Evolutionary conservation across 1,140 invertebrate genomes (phyloP).

Genomic region (Lethrus apterus): DNA sequence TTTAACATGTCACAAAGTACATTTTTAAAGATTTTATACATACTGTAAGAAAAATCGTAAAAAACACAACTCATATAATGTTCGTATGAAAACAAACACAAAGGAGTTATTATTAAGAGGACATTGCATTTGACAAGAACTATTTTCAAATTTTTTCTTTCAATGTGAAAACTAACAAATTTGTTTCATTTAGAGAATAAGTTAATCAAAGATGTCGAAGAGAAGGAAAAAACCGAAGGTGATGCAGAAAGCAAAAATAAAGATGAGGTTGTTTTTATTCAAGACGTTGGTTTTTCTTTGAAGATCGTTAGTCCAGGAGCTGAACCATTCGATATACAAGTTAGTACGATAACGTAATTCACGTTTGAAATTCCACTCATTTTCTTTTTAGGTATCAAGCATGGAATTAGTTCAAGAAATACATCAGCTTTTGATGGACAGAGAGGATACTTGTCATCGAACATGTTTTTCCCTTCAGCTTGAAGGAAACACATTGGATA

Average conservation of each 20-base stretch:
- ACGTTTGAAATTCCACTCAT: slow-evolving; percentile 4
- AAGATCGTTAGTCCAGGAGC: slow-evolving; percentile 84
- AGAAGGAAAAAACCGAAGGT: slow-evolving; percentile 44
- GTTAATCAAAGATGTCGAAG: slow-evolving; percentile 36
- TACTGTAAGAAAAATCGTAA: too few relatives aligned
- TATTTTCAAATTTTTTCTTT: too few relatives aligned
- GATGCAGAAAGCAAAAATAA: slow-evolving; percentile 56
- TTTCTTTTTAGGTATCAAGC: slow-evolving; percentile 70
- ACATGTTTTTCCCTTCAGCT: slow-evolving; percentile 97
- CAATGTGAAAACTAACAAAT: too few relatives aligned
- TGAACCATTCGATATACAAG: slow-evolving; percentile 88
- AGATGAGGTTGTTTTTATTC: slow-evolving; percentile 82
- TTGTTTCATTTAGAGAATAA: slow-evolving; percentile 31
- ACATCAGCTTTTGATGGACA: slow-evolving; percentile 94
- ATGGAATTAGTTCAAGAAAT: slow-evolving; percentile 99
- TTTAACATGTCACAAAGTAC: too few relatives aligned
- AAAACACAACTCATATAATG: too few relatives aligned
- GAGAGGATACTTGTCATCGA: slow-evolving; percentile 94
- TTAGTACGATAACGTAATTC: slow-evolving; percentile 35
- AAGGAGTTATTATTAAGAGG: too few relatives aligned
- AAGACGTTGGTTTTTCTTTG: slow-evolving; percentile 89
- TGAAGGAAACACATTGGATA: slow-evolving; percentile 88
- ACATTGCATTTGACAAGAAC: too few relatives aligned
- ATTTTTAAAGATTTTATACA: too few relatives aligned
- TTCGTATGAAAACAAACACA: too few relatives aligned